These are phyloP conservation scores for Albula goreensis DNA, from an alignment of 2,113 vertebrate species.

Conservation along the genomic window DNA sequence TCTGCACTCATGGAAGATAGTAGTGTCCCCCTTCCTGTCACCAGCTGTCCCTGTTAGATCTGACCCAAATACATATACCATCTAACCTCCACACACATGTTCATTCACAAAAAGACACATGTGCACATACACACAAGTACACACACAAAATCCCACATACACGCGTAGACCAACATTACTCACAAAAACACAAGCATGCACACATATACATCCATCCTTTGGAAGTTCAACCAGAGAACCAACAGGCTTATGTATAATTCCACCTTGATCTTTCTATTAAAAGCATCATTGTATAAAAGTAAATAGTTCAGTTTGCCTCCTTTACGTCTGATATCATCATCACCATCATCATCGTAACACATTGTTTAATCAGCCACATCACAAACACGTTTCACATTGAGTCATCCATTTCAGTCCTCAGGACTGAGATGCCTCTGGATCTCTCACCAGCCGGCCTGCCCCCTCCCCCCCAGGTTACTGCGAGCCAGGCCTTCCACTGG, in stretches of 20 bases:
- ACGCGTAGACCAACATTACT: background rate
- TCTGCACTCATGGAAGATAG: slow-evolving; percentile 34
- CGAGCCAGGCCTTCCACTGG: background rate
- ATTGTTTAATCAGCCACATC: background rate
- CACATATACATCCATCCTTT: slow-evolving; percentile 16
- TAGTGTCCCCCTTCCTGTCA: slow-evolving; percentile 34
- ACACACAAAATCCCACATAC: slow-evolving; percentile 19
- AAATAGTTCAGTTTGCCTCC: no score
- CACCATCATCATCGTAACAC: no score
- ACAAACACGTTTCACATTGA: background rate
- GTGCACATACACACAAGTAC: slow-evolving; percentile 22
- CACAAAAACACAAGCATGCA: background rate
- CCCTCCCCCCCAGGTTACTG: background rate
- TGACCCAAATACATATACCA: background rate
- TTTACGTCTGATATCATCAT: no score
- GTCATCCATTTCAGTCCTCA: background rate
- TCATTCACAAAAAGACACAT: slow-evolving; percentile 33
- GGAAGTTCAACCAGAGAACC: background rate
- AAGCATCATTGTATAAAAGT: no score
- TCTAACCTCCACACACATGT: slow-evolving; percentile 12
- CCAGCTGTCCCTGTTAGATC: slow-evolving; percentile 23
- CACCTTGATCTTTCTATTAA: no score
- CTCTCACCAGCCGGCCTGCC: background rate
- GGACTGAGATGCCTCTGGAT: background rate
- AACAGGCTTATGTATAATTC: background rate